Base-by-base conservation (phyloP, 2,888 invertebrate species). In the Erpobdella octoculata region DNA sequence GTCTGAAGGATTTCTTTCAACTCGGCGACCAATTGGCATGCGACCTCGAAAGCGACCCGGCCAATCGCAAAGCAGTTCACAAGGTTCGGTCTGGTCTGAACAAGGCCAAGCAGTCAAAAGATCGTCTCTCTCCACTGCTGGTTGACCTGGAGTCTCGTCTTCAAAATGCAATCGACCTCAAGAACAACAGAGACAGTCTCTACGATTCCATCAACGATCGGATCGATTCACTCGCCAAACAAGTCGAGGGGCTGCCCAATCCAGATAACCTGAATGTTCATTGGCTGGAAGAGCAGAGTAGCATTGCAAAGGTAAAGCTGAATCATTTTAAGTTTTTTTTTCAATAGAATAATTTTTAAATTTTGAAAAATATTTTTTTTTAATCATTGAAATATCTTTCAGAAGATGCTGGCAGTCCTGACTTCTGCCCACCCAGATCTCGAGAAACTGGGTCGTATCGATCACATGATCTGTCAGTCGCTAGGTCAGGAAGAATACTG, bases 1-100 rank as follows among this genome's bases (percentile, higher is more conserved):
- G 92, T 78, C 85, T 95, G 74, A 88, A 90, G 73, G 91, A 92
- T 80, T 86, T 95, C 76, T 88, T 92, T 77, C 89, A 90, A 76
- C 88, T 91, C 38, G 92, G 91, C 0, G 88, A 89, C 64, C 88
- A 88, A n/a, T 89, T 70, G 35, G 70, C 70, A 0, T 25, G n/a
- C 37, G 31, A 53, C 21, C 70, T 59, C 0, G 70, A 70, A 35
- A 15, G 36, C 33, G 31, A 62, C 18, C 62, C 8, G 6, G 5
- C 62, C 31, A 12, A 21, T 33, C 35, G 33, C 62, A 25, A n/a
- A 31, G 35, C 35, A 5, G 62, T 35, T 5, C 31, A 62, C 35
- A 62, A 62, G 35, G 35, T 62, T 31, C 28, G 62, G 35, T 8
- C 35, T 1, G 28, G n/a, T 2, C 8, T 62, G 62, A 35, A 62